These are phyloP conservation scores for Dryocosmus kuriphilus DNA, from an alignment of 2,888 invertebrate species.

Conservation along the genomic window DNA sequence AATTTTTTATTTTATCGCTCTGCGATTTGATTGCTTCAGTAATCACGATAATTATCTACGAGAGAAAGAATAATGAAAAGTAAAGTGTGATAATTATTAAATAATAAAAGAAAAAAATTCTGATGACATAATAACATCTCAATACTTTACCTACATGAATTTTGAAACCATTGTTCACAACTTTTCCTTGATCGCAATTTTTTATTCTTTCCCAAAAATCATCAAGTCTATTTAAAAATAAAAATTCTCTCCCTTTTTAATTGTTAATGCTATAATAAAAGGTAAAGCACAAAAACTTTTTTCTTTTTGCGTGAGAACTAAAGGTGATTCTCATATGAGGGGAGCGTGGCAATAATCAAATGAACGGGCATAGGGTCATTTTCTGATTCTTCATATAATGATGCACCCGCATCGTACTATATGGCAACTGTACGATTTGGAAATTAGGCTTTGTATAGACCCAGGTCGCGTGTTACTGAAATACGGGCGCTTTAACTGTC, in stretches of 20 bases:
- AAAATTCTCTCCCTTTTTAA: neutral
- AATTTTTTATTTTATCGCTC: neutral
- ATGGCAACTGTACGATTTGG: conserved; percentile 16
- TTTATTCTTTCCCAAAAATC: no score
- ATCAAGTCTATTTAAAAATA: no score
- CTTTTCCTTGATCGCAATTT: no score
- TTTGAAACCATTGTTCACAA: no score
- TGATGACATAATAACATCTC: neutral
- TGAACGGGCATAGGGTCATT: conserved; percentile 20
- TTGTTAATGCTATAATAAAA: neutral
- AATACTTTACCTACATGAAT: no score
- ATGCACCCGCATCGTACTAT: conserved; percentile 26
- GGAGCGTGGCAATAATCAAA: conserved; percentile 10
- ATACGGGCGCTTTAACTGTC: conserved; percentile 69
- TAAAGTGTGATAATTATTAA: neutral
- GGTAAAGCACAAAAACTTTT: neutral
- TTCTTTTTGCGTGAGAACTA: conserved; percentile 6
- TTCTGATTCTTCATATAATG: conserved; percentile 11
- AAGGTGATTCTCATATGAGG: neutral
- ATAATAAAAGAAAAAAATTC: neutral
- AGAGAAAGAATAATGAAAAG: neutral
- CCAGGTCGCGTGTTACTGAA: conserved; percentile 59
- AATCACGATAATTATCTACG: neutral
- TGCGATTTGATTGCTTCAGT: neutral
- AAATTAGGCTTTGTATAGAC: conserved; percentile 28